Evolutionary conservation across 30 jellyfish, hydroid and myxozoan genomes (phyloP), one percentile per base, ranked within the genome.

Genomic region (Aurelia aurita complex sp. Pacific): DNA sequence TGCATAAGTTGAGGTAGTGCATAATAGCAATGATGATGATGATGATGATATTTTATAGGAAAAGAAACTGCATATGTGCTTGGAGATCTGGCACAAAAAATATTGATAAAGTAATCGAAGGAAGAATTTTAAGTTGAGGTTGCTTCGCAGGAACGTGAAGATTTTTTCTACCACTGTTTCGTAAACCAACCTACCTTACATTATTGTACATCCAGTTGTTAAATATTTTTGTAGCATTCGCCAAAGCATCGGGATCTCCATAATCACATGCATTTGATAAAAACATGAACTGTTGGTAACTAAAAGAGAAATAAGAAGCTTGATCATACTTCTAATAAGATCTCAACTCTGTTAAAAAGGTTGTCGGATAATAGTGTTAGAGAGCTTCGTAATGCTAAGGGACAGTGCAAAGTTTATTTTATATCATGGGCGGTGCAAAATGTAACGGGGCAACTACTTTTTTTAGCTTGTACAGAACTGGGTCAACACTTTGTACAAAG

Each of bases 161-260:
- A 17, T 10, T 66, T 10, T 10, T 19, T 23, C 29, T 23, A 23
- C 29, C 29, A 23, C 29, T 23, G 29, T 23, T 23, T 23, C 29
- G 29, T 23, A 23, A 23, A 23, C 29, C 29, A 38, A 75, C 88
- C 53, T 63, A 93, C 98, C 77, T 76, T 69, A 64, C 69, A 59
- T 88, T 86, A 5, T 93, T 87, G 59, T 51, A 29, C 96, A 83
- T 88, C 98, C 98, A 93, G 43, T 74, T 93, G 14, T 85, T 64
- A 73, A 93, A 93, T 4, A 82, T 66, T 65, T 46, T 65, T 34
- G 73, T 74, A 36, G 96, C 97, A n/a, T 76, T 54, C 6, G 69
- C 67, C 14, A 88, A 33, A 43, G 97, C 85, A 10, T 74, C 91
- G 42, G 69, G 87, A 46, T 83, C 97, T 5, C 98, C 98, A 64